Evolutionary conservation across 2,113 vertebrate genomes (phyloP), one percentile per base, ranked within the genome.

Genomic region (Rhynchomys soricoides): DNA sequence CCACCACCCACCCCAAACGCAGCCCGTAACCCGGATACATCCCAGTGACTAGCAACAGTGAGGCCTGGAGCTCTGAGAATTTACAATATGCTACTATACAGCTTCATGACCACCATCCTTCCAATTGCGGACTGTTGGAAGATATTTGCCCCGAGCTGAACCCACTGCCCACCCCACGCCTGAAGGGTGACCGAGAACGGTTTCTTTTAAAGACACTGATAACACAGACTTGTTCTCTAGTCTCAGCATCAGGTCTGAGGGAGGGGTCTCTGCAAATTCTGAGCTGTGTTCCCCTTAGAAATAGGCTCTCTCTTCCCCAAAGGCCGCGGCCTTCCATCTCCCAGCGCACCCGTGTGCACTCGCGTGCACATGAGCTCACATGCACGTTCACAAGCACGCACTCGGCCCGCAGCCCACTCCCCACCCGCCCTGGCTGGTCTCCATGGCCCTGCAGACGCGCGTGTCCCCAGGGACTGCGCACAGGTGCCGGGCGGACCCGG

Each of bases 341-440:
- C 66, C 78, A n/a, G 86, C 77, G 94, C 93, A 89, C 94, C 94
- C 92, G 89, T 87, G 77, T 73, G 40, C 92, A 90, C 89, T 82
- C 89, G 34, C n/a, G 83, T 70, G 89, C 88, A 95, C 91, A 82
- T 62, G 82, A 52, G 62, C 87, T 66, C 78, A 68, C 57, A 89
- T 43, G 91, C 73, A 66, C 82, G n/a, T 62, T 78, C 70, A 68
- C 83, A 52, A 66, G 52, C 82, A 52, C 86, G 91, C 95, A 83
- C 91, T 86, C 95, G 86, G 83, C 74, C 79, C 87, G 95, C 95
- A 91, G 90, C 83, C 92, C 91, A 40, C 95, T 92, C 86, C 96
- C 94, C 86, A 57, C 37, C 50, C 37, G 45, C 64, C 34, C 66
- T 86, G 85, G 85, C 45, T 34, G 19, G 50, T 71, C 68, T 88